Conservation (phyloP, 2,888 invertebrate genomes). For the Eretmocerus hayati region DNA sequence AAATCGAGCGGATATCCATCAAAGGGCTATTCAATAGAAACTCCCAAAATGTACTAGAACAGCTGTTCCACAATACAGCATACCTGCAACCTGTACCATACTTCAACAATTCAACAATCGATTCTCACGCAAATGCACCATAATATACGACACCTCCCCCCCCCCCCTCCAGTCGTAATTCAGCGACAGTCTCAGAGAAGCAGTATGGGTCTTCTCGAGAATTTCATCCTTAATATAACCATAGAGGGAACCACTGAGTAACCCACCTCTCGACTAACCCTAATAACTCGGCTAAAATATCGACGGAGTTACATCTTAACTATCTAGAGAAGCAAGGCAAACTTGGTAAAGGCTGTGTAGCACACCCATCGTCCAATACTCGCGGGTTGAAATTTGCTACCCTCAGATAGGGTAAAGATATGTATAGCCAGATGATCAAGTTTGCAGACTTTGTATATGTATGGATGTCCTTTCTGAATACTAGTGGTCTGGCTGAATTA, state of each 20-base stretch:
- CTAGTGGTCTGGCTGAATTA: too few relatives aligned
- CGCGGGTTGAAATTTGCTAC: background rate
- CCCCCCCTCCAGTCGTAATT: constrained; percentile 6
- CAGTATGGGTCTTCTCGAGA: background rate
- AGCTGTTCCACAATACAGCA: too few relatives aligned
- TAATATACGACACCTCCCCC: background rate
- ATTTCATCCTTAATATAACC: too few relatives aligned
- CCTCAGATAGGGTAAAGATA: background rate
- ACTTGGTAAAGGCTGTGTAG: constrained; percentile 6
- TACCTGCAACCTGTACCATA: too few relatives aligned
- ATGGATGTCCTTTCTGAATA: too few relatives aligned
- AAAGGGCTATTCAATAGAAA: too few relatives aligned
- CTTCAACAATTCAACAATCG: constrained; percentile 7
- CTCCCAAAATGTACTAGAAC: too few relatives aligned
- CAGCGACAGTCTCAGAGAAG: constrained; percentile 9
- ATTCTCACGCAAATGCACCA: constrained; percentile 3
- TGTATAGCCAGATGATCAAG: too few relatives aligned
- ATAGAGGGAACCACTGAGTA: constrained; percentile 4
- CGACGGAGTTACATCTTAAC: constrained; percentile 17
- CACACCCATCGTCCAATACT: background rate
- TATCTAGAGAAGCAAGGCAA: constrained; percentile 8
- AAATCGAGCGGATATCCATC: too few relatives aligned
- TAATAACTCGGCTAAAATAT: constrained; percentile 17
- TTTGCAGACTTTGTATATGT: too few relatives aligned
- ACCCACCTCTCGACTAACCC: constrained; percentile 8